Conservation (phyloP, 2,113 vertebrate species). For the Nematolebias whitei region DNA sequence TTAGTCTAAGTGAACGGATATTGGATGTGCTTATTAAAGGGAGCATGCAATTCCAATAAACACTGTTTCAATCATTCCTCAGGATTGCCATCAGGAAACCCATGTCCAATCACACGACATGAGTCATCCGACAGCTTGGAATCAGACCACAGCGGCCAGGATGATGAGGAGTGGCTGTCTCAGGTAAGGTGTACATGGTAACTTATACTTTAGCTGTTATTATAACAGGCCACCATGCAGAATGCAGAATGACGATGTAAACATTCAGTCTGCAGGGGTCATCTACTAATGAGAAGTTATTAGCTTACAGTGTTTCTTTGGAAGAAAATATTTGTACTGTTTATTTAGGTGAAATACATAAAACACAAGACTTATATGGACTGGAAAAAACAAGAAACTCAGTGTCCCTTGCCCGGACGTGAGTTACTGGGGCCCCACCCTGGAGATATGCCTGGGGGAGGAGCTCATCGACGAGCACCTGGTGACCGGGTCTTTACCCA, state of each 20-base stretch:
- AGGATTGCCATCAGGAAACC: slow-evolving; percentile 91
- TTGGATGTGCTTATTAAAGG: too few species aligned
- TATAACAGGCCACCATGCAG: neutral
- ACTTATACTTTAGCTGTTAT: neutral
- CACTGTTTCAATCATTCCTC: slow-evolving; percentile 7
- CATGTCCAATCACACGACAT: slow-evolving; percentile 89
- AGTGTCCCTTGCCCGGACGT: too few species aligned
- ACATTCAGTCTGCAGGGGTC: too few species aligned
- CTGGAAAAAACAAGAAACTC: too few species aligned
- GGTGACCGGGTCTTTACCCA: too few species aligned
- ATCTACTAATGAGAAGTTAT: neutral
- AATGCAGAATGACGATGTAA: too few species aligned
- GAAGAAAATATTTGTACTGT: neutral
- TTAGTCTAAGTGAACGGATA: too few species aligned
- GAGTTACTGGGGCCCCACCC: too few species aligned
- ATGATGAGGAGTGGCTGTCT: slow-evolving; percentile 98
- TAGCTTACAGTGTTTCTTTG: neutral
- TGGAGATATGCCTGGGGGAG: too few species aligned
- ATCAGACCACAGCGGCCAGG: slow-evolving; percentile 92
- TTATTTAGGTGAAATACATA: neutral
- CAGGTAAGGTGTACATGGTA: slow-evolving; percentile 81
- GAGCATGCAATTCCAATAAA: neutral
- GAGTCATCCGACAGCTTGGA: slow-evolving; percentile 95
- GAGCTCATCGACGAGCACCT: too few species aligned
- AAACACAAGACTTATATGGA: too few species aligned